These are phyloP conservation scores for Chionodraco myersi DNA, from an alignment of 2,113 vertebrate genomes.

Conservation along the genomic window DNA sequence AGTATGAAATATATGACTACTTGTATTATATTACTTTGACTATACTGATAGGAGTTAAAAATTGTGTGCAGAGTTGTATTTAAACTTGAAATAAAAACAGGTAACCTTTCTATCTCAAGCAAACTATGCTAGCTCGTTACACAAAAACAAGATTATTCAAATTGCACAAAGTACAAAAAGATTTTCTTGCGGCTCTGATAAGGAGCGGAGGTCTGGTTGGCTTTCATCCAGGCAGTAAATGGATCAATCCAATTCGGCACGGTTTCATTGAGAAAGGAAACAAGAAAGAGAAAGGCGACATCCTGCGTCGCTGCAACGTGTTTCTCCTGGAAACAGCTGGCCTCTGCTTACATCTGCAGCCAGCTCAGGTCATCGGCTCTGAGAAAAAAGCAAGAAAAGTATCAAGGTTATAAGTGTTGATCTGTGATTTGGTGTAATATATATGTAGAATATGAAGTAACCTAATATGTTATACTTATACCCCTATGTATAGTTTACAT, in stretches of 20 bases:
- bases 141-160: constrained; percentile 3
- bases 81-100: neutral
- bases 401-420: neutral
- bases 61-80: neutral
- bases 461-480: no score
- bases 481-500: no score
- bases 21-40: neutral
- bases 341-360: constrained; percentile 73
- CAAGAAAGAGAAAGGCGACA: neutral
- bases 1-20: neutral
- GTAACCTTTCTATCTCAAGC: neutral
- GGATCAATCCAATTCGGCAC: neutral
- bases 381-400: constrained; percentile 2
- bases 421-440: neutral
- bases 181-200: neutral
- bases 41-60: neutral
- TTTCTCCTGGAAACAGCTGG: constrained; percentile 4
- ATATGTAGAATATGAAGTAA: no score
- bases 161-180: constrained; percentile 16
- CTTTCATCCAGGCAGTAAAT: constrained; percentile 21
- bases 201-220: constrained; percentile 5
- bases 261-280: neutral
- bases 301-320: neutral
- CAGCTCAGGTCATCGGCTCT: constrained; percentile 84
- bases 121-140: neutral